Evolutionary conservation across 1,140 invertebrate genomes (phyloP), one percentile per base, ranked within the genome.

Genomic region (Batillaria attramentaria): DNA sequence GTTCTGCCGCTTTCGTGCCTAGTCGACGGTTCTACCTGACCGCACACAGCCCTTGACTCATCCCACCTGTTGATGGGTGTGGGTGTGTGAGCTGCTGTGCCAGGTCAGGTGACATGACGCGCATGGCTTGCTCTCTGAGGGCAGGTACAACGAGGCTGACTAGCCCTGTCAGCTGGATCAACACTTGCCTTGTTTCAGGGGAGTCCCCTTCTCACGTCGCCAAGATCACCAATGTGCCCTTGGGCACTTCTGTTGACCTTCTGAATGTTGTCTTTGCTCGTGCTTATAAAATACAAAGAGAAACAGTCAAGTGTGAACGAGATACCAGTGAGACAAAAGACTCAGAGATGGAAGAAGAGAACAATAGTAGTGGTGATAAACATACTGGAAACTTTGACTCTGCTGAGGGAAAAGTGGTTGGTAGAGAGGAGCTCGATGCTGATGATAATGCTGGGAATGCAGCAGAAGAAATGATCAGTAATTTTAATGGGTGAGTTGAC

Each of bases 201-300:
- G 73, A 75, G 33, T n/a, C 73, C 54, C 41, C 33, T 41, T 42
- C 73, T n/a, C 73, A 57, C 24, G 39, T 62, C 42, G 73, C 73
- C 73, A 75, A 62, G 73, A 39, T 75, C 73, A 75, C 54, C 73
- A 39, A 75, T 62, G 54, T 75, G 39, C 54, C 73, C 8, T n/a
- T 75, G n/a, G 43, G 54, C 73, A 75, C 73, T 39, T 75, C 73
- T 35, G 62, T 41, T 50, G 73, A 75, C 60, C 62, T 75, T 57
- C 62, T 75, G 73, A 75, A 42, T 37, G 73, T 75, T 62, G 46
- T 75, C 54, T 75, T 75, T 75, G 73, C 73, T 75, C 73, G 73
- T 37, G 73, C 73, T 18, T 75, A n/a, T 65, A 33, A 62, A 35
- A 37, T 75, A 50, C 60, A 75, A 75, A 33, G 73, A 75, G 73